These are phyloP conservation scores for Caenorhabditis angaria DNA, from an alignment of 2,888 invertebrate genomes.

Conservation along the genomic window DNA sequence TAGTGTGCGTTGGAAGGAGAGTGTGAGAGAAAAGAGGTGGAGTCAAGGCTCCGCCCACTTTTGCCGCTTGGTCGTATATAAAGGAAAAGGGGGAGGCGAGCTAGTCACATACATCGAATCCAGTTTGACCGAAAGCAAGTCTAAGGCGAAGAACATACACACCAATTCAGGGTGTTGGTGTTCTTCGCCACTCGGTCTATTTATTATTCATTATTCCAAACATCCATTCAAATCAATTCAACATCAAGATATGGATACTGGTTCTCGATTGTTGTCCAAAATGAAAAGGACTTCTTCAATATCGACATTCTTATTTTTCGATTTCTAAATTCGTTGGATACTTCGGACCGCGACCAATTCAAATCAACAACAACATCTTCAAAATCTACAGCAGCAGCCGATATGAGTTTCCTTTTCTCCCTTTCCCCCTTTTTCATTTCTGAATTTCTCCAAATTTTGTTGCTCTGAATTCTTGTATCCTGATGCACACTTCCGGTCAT, in stretches of 20 bases:
- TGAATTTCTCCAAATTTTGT: slow-evolving; percentile 27
- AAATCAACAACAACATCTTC: slow-evolving; percentile 16
- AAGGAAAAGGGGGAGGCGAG: slow-evolving; percentile 38
- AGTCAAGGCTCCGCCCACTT: slow-evolving; percentile 23
- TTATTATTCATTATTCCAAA: slow-evolving; percentile 13
- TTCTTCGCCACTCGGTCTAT: background rate
- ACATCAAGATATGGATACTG: background rate
- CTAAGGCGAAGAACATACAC: slow-evolving; percentile 1
- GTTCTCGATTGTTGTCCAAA: background rate
- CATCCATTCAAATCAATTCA: slow-evolving; percentile 21
- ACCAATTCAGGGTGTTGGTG: slow-evolving; percentile 7
- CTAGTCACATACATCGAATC: slow-evolving; percentile 43
- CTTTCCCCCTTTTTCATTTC: slow-evolving; percentile 9
- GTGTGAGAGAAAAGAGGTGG: slow-evolving; percentile 33
- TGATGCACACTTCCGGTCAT: slow-evolving; percentile 48
- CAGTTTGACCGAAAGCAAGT: slow-evolving; percentile 15
- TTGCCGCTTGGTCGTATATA: slow-evolving; percentile 24
- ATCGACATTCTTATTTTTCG: background rate
- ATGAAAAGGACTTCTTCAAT: background rate
- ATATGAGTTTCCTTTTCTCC: slow-evolving; percentile 17
- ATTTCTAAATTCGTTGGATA: background rate
- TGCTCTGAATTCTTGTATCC: slow-evolving; percentile 25
- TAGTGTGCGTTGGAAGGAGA: slow-evolving; percentile 20
- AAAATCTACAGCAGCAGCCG: background rate
- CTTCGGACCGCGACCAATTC: background rate